A percentile compares a stretch with the other conserved stretches of the same genome.
Conservation (phyloP, 1,140 invertebrate species). For the Cyphomyrmex costatus region DNA sequence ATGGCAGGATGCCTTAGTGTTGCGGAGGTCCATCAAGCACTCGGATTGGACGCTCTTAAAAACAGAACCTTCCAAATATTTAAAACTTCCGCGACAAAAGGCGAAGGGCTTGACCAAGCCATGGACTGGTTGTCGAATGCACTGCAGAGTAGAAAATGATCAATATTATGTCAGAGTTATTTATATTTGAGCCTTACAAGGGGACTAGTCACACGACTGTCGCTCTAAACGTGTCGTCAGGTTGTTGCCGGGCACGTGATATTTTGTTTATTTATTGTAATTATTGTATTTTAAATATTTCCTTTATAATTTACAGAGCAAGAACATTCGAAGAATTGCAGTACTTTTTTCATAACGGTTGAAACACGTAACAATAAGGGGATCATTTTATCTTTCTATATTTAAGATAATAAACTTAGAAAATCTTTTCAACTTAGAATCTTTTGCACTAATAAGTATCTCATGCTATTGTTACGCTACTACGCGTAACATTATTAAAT, state of each 20-base stretch:
- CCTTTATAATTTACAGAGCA: conserved; percentile 62
- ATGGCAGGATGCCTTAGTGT: conserved; percentile 98
- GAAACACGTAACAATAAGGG: conserved; percentile 57
- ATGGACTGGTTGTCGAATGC: conserved; percentile 99
- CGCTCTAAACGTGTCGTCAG: conserved; percentile 68
- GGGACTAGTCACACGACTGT: conserved; percentile 83
- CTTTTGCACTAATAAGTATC: conserved; percentile 25
- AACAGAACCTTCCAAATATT: conserved; percentile 99
- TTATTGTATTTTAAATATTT: conserved; percentile 73
- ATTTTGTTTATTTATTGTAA: conserved; percentile 77
- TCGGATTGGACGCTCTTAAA: conserved; percentile 97
- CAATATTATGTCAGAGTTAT: conserved; percentile 68
- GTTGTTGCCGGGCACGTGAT: conserved; percentile 23
- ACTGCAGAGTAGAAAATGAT: conserved; percentile 94
- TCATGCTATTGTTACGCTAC: neutral
- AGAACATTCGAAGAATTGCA: conserved; percentile 49
- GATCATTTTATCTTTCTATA: conserved; percentile 72
- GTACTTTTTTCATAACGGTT: conserved; percentile 64
- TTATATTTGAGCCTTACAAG: conserved; percentile 79
- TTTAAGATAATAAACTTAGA: conserved; percentile 61
- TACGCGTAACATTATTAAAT: neutral
- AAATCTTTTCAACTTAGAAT: conserved; percentile 43
- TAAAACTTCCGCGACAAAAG: conserved; percentile 99
- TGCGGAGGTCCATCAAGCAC: conserved; percentile 98
- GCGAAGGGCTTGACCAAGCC: conserved; percentile 99